Evolutionary conservation across 1,140 invertebrate genomes (phyloP).

Genomic region (Drusus annulatus): DNA sequence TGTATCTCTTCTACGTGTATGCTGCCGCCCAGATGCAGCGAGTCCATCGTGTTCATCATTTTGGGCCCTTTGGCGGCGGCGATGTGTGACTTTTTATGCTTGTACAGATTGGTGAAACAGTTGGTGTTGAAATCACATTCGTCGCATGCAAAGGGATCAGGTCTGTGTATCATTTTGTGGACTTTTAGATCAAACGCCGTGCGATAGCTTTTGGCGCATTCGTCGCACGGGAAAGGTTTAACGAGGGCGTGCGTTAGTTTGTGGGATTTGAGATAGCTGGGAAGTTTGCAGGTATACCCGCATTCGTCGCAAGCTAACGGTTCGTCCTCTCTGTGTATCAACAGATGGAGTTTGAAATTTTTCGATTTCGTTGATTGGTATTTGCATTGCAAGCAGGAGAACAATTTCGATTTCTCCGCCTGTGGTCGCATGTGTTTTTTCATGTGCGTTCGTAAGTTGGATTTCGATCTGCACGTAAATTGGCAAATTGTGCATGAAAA

Average conservation of each 20-base stretch:
- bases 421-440: constrained; percentile 16
- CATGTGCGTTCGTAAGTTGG: constrained; percentile 20
- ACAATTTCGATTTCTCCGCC: constrained; percentile 5
- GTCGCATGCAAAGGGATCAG: constrained; percentile 41
- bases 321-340: constrained; percentile 36
- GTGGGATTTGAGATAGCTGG: constrained; percentile 24
- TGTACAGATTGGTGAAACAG: constrained; percentile 36
- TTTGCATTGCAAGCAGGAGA: constrained; percentile 33
- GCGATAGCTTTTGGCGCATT: constrained; percentile 28
- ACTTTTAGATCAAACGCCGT: constrained; percentile 35
- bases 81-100: constrained; percentile 35
- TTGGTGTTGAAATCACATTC: constrained; percentile 40
- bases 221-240: constrained; percentile 32
- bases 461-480: constrained; percentile 24
- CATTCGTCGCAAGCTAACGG: constrained; percentile 43
- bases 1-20: not conserved
- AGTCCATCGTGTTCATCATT: not conserved
- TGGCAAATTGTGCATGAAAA: constrained; percentile 30
- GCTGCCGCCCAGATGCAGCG: not conserved
- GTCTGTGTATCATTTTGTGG: constrained; percentile 35
- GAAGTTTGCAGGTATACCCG: constrained; percentile 32
- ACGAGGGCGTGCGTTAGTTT: constrained; percentile 28
- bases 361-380: constrained; percentile 32
- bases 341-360: constrained; percentile 31
- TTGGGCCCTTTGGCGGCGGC: constrained; percentile 10